These are phyloP conservation scores for Magallana nippona DNA, from an alignment of 2,888 invertebrate species.

Conservation along the genomic window DNA sequence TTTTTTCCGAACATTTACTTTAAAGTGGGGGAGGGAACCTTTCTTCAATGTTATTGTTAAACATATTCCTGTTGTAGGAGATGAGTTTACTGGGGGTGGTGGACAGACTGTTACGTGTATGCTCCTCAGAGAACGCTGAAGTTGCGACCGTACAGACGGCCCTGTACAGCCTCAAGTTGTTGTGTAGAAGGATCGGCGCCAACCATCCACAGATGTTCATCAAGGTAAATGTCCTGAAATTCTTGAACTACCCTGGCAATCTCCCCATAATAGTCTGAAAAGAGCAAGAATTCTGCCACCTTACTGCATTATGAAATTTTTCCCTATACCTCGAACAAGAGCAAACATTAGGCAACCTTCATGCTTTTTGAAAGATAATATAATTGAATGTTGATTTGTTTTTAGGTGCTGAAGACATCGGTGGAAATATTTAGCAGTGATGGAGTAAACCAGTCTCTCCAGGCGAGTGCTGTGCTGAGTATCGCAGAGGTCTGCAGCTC, in stretches of 20 bases:
- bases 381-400: not conserved
- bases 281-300: too few species aligned
- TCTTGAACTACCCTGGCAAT: slow-evolving; percentile 76
- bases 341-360: too few species aligned
- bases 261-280: too few species aligned
- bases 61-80: slow-evolving; percentile 44
- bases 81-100: slow-evolving; percentile 64
- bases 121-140: slow-evolving; percentile 82
- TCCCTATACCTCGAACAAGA: too few species aligned
- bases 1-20: not conserved
- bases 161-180: slow-evolving; percentile 89
- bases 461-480: slow-evolving; percentile 77
- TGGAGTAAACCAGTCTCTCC: slow-evolving; percentile 62
- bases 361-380: too few species aligned
- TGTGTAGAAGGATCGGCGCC: slow-evolving; percentile 87
- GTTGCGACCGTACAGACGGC: slow-evolving; percentile 87
- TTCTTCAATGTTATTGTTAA: not conserved
- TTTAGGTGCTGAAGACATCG: slow-evolving; percentile 85
- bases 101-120: slow-evolving; percentile 61
- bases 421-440: slow-evolving; percentile 82
- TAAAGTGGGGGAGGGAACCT: too few species aligned
- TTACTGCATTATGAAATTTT: too few species aligned
- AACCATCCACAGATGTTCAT: slow-evolving; percentile 87
- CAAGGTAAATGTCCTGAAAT: slow-evolving; percentile 85
- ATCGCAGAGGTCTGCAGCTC: slow-evolving; percentile 88